Base-by-base conservation (phyloP, 2,888 invertebrate genomes). In the Eulithis testata region DNA sequence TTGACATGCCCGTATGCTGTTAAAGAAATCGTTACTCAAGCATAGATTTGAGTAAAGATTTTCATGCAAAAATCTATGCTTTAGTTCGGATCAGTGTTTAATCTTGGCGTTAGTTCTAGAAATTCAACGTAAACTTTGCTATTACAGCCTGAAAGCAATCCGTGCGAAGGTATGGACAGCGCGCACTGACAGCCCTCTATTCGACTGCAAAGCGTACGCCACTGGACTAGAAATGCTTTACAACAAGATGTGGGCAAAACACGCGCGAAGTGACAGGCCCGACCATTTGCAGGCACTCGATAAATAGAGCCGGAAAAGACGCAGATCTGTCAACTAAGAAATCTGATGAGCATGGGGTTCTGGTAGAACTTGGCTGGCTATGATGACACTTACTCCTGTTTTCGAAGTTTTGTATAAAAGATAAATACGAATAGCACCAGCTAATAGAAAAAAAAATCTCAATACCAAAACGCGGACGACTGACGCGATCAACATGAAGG, bases 141-240 rank as follows among this genome's bases (percentile, higher is more conserved):
- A 6, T 85, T 94, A 85, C 82, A 94, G 97, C 88, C 95, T 99
- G 80, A 98, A 97, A 93, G 96, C 96, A 21, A 97, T 97, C 81
- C 95, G 99, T 60, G 98, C 97, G 57, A 99, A 98, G 88, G 99
- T 99, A 45, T 99, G 99, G 99, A 94, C 96, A 74, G 97, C 98
- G 0, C 95, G 99, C 64, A 95, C 95, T 3, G 97, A 97, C 36
- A 98, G 98, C 79, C 98, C 98, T 0, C 93, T 99, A 52, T 99
- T 99, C 90, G 97, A 98, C 93, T 98, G 98, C 88, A 96, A 96
- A 87, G 96, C 96, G 78, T 99, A 99, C 89, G 98, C 99, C 58
- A 94, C 95, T 71, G 98, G 99, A 66, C 94, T 99, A 88, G 99
- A 99, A 90, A 94, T 96, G 93, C 91, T 99, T 12, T 98, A 98